These are phyloP conservation scores for Cremastinae sp. DNA, from an alignment of 2,888 invertebrate genomes.

Conservation along the genomic window DNA sequence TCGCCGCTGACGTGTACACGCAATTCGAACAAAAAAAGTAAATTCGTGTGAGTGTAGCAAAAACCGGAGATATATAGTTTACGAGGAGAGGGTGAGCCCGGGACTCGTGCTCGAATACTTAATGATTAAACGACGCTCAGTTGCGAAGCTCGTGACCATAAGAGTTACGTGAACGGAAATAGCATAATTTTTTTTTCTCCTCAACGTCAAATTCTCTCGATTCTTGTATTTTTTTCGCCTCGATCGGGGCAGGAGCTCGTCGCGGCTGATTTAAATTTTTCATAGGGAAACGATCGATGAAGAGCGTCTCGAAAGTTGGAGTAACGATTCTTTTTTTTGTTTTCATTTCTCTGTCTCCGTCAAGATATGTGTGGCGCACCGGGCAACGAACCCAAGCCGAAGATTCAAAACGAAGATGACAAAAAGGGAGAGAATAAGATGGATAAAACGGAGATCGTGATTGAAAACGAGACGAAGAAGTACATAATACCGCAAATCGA, in stretches of 20 bases:
- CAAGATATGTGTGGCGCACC: constrained; percentile 75
- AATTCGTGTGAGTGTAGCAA: not conserved
- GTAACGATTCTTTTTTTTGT: constrained; percentile 7
- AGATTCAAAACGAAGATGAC: constrained; percentile 56
- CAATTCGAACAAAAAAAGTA: constrained; percentile 4
- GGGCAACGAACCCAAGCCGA: constrained; percentile 71
- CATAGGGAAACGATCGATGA: constrained; percentile 30
- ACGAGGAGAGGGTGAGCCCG: constrained; percentile 13
- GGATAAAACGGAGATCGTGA: constrained; percentile 20
- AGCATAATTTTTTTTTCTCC: constrained; percentile 1
- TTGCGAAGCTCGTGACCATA: constrained; percentile 22
- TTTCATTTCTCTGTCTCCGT: constrained; percentile 26
- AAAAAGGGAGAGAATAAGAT: constrained; percentile 26
- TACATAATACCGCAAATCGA: constrained; percentile 41
- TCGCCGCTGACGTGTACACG: not conserved
- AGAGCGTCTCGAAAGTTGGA: not conserved
- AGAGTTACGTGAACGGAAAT: constrained; percentile 53
- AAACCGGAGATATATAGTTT: not conserved
- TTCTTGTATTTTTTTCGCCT: constrained; percentile 4
- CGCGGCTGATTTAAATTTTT: constrained; percentile 36
- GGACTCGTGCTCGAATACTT: constrained; percentile 46
- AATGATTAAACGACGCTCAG: constrained; percentile 43
- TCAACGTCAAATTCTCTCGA: not conserved
- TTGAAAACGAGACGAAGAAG: constrained; percentile 29
- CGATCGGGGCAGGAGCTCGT: constrained; percentile 1